phyloP scores from a whole-genome alignment of 2,888 invertebrate species.

The Mycalesis mineus region DNA sequence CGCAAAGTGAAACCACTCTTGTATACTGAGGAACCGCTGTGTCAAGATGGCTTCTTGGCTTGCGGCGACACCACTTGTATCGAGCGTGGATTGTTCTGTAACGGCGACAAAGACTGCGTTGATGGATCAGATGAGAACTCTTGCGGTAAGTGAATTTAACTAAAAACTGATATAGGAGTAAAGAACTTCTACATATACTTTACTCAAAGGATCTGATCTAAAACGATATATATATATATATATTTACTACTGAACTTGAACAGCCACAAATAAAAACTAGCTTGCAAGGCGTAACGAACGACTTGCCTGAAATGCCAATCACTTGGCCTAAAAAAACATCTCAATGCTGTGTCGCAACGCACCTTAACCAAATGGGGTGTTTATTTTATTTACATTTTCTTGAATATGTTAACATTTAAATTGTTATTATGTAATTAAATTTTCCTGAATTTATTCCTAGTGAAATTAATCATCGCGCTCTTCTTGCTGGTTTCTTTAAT shows the following conservation, averaged over 20 bases:
- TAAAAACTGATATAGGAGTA: too few relatives aligned
- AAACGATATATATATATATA: conserved; percentile 33
- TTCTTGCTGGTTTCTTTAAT: too few relatives aligned
- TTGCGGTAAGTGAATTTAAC: conserved; percentile 83
- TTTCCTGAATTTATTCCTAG: conserved; percentile 1
- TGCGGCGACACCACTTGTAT: conserved; percentile 93
- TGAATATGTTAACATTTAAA: conserved; percentile 31
- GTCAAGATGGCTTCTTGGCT: conserved; percentile 90
- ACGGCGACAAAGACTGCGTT: conserved; percentile 92
- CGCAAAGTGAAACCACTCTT: conserved; percentile 91
- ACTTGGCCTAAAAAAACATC: conserved; percentile 67
- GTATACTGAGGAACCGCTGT: conserved; percentile 93
- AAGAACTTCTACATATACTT: neutral
- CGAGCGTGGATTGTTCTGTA: conserved; percentile 94
- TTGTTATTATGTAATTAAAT: conserved; percentile 17
- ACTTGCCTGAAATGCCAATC: conserved; percentile 63
- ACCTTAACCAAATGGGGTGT: conserved; percentile 43
- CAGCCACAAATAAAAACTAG: conserved; percentile 40
- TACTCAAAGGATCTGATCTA: conserved; percentile 20
- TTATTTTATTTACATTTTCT: conserved; percentile 40
- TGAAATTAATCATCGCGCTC: neutral
- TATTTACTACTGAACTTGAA: conserved; percentile 47
- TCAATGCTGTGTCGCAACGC: conserved; percentile 53
- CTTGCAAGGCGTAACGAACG: conserved; percentile 53
- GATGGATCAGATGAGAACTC: conserved; percentile 94